Percentiles rank a stretch among this genome's conserved stretches.
Evolutionary conservation across 2,113 vertebrate species (phyloP).

Genomic region (Tragelaphus scriptus): DNA sequence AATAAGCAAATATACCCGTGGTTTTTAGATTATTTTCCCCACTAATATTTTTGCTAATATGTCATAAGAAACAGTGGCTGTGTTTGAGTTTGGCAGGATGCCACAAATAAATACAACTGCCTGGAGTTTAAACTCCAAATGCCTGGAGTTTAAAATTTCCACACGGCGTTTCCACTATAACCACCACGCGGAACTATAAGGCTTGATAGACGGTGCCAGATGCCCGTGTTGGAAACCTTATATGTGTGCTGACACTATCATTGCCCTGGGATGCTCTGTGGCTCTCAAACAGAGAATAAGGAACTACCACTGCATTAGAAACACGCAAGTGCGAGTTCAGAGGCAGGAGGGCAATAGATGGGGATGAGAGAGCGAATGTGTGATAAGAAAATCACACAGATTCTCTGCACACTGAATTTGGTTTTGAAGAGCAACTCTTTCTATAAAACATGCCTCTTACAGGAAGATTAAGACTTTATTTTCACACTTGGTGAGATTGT

Average conservation of each 20-base stretch:
- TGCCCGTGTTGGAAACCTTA: neutral
- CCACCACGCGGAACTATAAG: neutral
- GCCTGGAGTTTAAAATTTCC: neutral
- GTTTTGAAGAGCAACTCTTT: constrained; percentile 8
- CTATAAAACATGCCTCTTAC: neutral
- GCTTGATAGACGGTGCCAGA: neutral
- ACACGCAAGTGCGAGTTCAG: neutral
- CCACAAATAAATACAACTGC: neutral
- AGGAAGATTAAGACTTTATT: neutral
- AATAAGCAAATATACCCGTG: neutral
- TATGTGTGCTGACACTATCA: neutral
- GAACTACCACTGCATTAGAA: neutral
- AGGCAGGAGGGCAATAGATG: neutral
- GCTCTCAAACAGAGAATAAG: neutral
- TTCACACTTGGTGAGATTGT: neutral
- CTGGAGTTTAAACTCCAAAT: neutral
- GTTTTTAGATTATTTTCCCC: neutral
- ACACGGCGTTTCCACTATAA: neutral
- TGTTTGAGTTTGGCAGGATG: neutral
- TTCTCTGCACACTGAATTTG: neutral
- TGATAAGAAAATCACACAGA: neutral
- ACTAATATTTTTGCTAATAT: neutral
- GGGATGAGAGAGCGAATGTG: neutral
- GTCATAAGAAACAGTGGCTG: neutral
- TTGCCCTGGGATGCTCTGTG: neutral